Evolutionary conservation across 2,888 invertebrate species (phyloP), one percentile per base, ranked within the genome.

Genomic region (Euclidia mi): DNA sequence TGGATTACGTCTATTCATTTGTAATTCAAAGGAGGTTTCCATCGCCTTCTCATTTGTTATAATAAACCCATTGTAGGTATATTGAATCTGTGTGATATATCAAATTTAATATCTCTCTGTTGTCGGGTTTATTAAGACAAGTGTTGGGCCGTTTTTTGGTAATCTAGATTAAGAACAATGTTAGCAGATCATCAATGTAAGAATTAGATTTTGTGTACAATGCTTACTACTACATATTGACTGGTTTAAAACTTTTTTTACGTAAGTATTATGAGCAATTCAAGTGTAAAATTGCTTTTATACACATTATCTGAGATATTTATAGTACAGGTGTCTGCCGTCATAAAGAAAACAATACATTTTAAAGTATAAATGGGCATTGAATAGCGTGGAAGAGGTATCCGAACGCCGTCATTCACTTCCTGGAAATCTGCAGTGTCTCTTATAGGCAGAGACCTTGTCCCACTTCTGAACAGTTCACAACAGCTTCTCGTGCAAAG

Each of bases 1-100:
- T 82, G 83, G 84, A 88, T 88, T 84, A 86, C 72, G 76, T 83
- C 76, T 74, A 79, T 85, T 83, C 79, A 88, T 88, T 88, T 86
- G 82, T 82, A 88, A 87, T 87, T 86, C 87, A 85, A 82, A 87
- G 76, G 77, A 85, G 82, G 76, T 69, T 55, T 73, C 76, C 78
- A 82, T 86, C 76, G 81, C 74, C 83, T 81, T 81, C 79, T 76
- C 75, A 78, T 84, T 82, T 77, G 73, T 77, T 79, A 76, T 75
- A 76, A 79, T 74, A 75, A 78, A 82, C 78, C 76, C 72, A 65
- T 76, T 79, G 67, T 66, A n/a, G n/a, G n/a, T n/a, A 64, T 63
- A 52, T 53, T 58, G 42, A 43, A 42, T 35, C 2, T 12, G 15
- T 10, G 3, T 10, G 15, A 17, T 15, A 12, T 35, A 32, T 0